Evolutionary conservation across 2,113 vertebrate species (phyloP), one percentile per base, ranked within the genome.

Genomic region (Pyxicephalus adspersus): DNA sequence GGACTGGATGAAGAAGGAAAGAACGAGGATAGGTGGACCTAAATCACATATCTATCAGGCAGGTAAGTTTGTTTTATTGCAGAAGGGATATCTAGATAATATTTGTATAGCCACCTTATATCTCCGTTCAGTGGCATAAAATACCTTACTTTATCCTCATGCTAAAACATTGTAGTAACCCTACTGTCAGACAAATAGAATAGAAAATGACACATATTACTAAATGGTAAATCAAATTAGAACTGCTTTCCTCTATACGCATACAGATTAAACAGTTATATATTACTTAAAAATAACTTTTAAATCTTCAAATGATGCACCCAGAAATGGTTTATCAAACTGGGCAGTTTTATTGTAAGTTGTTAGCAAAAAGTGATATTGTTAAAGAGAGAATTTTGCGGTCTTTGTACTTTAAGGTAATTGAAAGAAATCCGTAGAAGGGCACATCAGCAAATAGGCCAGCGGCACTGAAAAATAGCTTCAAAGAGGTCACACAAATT

Each of bases 401-500:
- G 84, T 87, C 83, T 86, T 91, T 87, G 85, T 86, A 86, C 88
- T 91, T 91, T 91, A 87, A 95, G 90, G 93, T 95, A 96, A 97
- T 96, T 96, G 94, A 96, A 95, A 93, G 90, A 90, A 92, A 90
- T 89, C 91, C 95, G 92, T 91, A 88, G 88, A 92, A 94, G 91
- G 87, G 83, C 93, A 93, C 94, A 94, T 92, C 93, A 92, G 92
- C 92, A 89, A 92, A 91, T 89, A 93, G 93, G 92, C 93, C 92
- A 92, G 89, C 92, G 90, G 92, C 93, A 89, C 89, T 91, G 89
- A 93, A 87, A 90, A 91, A 89, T 88, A 90, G 92, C 86, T 93
- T 92, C 86, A 84, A 94, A 94, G 94, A 95, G 94, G 95, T 97
- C 94, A 96, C 91, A 91, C 87, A 93, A 95, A 95, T 95, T 93